Evolutionary conservation across 1,140 invertebrate genomes (phyloP).

Genomic region (Pentalonia nigronervosa): DNA sequence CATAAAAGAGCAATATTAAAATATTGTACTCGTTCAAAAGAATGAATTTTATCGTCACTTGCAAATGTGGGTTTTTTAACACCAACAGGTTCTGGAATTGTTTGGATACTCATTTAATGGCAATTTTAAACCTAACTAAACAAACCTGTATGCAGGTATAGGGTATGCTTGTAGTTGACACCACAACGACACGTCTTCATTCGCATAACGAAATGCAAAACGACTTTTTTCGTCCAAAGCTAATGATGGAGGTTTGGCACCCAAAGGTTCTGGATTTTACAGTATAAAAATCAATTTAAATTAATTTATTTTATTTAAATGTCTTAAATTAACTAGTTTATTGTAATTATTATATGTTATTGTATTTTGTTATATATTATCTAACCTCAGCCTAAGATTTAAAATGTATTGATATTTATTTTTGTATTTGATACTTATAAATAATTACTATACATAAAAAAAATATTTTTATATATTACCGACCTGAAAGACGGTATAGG

Average conservation of each 20-base stretch:
- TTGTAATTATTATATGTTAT: neutral
- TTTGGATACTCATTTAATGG: constrained; percentile 14
- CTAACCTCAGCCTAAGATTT: neutral
- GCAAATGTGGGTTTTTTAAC: constrained; percentile 74
- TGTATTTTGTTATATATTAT: neutral
- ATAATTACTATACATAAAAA: neutral
- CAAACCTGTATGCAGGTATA: constrained; percentile 68
- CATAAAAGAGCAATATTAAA: constrained; percentile 65
- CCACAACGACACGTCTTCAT: constrained; percentile 63
- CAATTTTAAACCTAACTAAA: constrained; percentile 25
- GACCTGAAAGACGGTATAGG: constrained; percentile 78
- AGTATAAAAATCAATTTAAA: neutral
- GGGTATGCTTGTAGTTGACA: constrained; percentile 76
- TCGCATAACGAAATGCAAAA: constrained; percentile 52
- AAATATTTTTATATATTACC: constrained; percentile 46
- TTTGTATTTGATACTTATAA: neutral
- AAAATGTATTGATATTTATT: neutral
- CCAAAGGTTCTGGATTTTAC: constrained; percentile 66
- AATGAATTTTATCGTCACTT: constrained; percentile 65
- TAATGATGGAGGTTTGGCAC: constrained; percentile 68
- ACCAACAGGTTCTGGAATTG: constrained; percentile 71
- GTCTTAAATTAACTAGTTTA: neutral
- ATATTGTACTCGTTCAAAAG: constrained; percentile 61
- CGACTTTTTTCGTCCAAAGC: constrained; percentile 64
- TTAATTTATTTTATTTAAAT: neutral